phyloP scores from a whole-genome alignment of 2,797 vertebrate genomes.

The Onychomys leucogaster region DNA sequence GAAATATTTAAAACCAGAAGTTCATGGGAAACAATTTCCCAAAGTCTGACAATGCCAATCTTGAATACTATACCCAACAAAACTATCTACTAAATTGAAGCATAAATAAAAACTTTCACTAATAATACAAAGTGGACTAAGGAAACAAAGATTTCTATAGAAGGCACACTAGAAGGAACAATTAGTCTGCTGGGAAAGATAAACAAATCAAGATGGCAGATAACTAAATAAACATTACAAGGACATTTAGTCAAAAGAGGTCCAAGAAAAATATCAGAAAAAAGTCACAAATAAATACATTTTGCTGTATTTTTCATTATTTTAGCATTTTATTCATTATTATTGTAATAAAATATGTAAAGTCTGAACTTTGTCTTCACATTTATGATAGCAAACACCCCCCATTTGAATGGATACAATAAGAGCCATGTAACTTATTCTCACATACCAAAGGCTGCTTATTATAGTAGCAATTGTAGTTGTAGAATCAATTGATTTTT shows the following conservation, averaged over 20 bases:
- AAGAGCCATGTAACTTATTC: background rate
- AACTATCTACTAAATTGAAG: background rate
- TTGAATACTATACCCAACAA: background rate
- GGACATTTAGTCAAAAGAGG: too few species aligned
- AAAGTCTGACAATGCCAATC: background rate
- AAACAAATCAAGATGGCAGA: background rate
- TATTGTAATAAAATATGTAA: background rate
- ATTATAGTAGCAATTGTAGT: too few species aligned
- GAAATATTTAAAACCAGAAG: background rate
- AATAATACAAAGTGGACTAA: background rate
- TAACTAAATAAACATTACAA: background rate
- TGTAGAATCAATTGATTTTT: background rate
- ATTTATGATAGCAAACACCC: background rate
- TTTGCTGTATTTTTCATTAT: background rate
- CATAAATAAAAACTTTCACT: background rate
- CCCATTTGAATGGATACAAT: background rate
- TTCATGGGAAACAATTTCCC: background rate
- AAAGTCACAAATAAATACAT: background rate
- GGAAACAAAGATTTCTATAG: background rate
- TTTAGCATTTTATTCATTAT: background rate
- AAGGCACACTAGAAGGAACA: background rate
- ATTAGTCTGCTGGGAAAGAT: background rate
- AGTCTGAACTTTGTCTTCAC: background rate
- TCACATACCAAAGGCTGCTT: background rate
- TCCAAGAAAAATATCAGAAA: background rate